Evolutionary conservation across 2,888 invertebrate genomes (phyloP), one percentile per base, ranked within the genome.

Genomic region (Ceriagrion tenellum): DNA sequence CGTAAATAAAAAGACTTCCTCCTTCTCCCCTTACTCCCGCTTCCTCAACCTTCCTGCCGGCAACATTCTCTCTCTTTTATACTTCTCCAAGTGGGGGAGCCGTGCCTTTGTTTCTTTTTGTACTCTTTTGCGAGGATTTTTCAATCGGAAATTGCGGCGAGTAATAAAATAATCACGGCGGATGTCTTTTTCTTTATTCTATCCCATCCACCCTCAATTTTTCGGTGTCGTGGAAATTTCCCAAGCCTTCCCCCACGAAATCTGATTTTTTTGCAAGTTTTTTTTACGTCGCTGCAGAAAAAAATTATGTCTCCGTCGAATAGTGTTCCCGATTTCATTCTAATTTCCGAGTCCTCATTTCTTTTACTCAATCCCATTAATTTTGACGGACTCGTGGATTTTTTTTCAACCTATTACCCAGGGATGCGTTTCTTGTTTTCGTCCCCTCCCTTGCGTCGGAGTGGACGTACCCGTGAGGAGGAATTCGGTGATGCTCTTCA

Each of bases 81-180:
- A n/a, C 81, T 35, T 35, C 35, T 23, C 16, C 81, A 35, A 30
- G 35, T 35, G 35, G 81, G 30, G 81, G 69, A n/a, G 18, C 1
- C 16, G 81, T 18, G 35, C 81, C 35, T 81, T 81, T 81, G 81
- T 81, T 35, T 81, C 35, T 69, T 74, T 93, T 26, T 63, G 35
- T 26, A 40, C 35, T 47, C 93, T 69, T 56, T 93, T 63, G 93
- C 63, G 47, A 13, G 69, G 18, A 69, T 74, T 93, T 93, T 93
- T 93, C 93, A 69, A 69, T 69, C 93, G 59, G 91, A 91, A 91
- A 69, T 69, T 47, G 69, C 63, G 40, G 63, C 26, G 93, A n/a
- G 47, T 55, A 26, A 35, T 69, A 69, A 81, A 81, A 81, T 81
- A 81, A 81, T 81, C 30, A 81, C 16, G 30, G 30, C 18, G 81